Base-by-base conservation (phyloP, 2,113 vertebrate species). In the Ammodytes dubius region DNA sequence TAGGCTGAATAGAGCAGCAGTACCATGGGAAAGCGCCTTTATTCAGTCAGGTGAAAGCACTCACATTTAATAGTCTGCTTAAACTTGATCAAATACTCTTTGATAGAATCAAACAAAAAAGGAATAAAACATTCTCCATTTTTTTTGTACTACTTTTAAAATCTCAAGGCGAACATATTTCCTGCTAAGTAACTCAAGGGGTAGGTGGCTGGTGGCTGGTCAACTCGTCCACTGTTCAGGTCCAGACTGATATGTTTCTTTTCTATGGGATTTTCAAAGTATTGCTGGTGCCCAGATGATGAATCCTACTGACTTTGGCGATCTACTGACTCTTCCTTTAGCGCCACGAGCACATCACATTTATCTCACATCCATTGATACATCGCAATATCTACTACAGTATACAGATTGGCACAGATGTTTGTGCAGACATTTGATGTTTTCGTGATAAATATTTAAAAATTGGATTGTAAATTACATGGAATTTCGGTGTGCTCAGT, bases 1-100 rank as follows among this genome's bases (percentile, higher is more conserved):
- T 76, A 17, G 8, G 39, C 42, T n/a, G 67, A 65, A 76, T 11
- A 46, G 8, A 47, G 57, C 17, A 35, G 15, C 15, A 19, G 42
- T 2, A 43, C 42, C 6, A 37, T 54, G 40, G 54, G 17, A 37
- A 10, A 59, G 47, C 14, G 4, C 54, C 40, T 67, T 67, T 37
- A 56, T 77, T 69, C 65, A 85, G 40, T 43, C 45, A 64, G 15
- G 12, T 58, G 8, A 66, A 60, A 43, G 71, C 15, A 27, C 17
- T 59, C 5, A 11, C 7, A 59, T 40, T 59, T 3, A 61, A 37
- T 14, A 5, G 27, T 46, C 60, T 66, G 47, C 42, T 49, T 12
- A 60, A 19, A 17, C 3, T 43, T 58, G 54, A 4, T 13, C 40
- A 14, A 4, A 47, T 2, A 60, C 12, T 47, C 27, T 49, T 14